Base-by-base conservation (phyloP, 2,888 invertebrate genomes). In the Cyclophora albipunctata region DNA sequence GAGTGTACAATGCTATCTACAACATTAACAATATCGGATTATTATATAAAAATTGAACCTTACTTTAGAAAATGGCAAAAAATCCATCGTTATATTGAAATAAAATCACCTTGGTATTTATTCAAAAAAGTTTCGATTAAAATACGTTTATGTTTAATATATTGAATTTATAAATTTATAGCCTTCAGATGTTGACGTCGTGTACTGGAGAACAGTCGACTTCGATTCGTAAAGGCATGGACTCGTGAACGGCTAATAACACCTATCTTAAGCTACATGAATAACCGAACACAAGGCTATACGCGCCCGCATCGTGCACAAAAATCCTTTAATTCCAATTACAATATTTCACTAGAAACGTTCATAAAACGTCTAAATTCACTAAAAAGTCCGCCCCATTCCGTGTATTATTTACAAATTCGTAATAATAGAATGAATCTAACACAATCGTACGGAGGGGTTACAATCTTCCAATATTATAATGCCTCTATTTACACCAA, bases 11-110 rank as follows among this genome's bases (percentile, higher is more conserved):
- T 57, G 58, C 52, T 62, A 68, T 70, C 73, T 72, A 77, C 73
- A 83, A 79, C 77, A 72, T 75, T 76, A 83, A 83, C 83, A 85
- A 81, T 71, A 66, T 73, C 64, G 68, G 74, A 71, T 76, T 73
- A 80, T 75, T 55, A 78, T 75, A 78, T 78, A 81, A 79, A 81
- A 75, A 60, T 66, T 55, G 55, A 78, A 78, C 60, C 72, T 75
- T 77, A 78, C 52, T 41, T 62, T 70, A 67, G 75, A 57, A 74
- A 70, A 76, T 70, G 71, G 73, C 76, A 68, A 66, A 75, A 72
- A 67, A 69, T 61, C 57, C 59, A 49, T 50, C 56, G 55, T 42
- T 47, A 49, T 51, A 54, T 42, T 34, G 50, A 51, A 20, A 37
- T 37, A 37, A 37, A 5, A 37, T 5, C 37, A 37, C 37, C 37